Evolutionary conservation across 2,888 invertebrate genomes (phyloP).

Genomic region (Rhogogaster chlorosoma): DNA sequence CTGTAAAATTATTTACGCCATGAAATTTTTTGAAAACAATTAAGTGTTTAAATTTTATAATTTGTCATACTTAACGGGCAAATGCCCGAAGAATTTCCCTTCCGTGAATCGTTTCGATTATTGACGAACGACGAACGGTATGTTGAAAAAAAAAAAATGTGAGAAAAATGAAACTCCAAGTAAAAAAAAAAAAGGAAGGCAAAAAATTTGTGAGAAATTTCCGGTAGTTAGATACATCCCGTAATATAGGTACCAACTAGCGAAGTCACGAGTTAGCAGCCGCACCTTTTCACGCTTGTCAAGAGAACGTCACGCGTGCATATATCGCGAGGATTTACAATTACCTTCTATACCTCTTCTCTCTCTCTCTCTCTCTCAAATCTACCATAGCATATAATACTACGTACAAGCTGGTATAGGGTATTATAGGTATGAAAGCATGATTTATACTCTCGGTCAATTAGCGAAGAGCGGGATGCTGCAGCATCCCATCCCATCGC

Average conservation of each 20-base stretch:
- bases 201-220: background rate
- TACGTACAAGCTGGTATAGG: background rate
- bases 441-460: constrained; percentile 16
- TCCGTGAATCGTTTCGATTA: too few species aligned
- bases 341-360: background rate
- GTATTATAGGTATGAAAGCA: background rate
- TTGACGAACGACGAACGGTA: too few species aligned
- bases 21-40: background rate
- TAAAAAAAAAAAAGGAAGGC: background rate
- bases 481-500: background rate
- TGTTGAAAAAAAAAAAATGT: too few species aligned
- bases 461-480: background rate
- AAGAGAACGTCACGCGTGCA: background rate
- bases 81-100: too few species aligned
- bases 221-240: background rate
- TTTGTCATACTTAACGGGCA: background rate
- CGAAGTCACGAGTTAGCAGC: background rate
- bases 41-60: background rate
- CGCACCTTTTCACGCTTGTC: constrained; percentile 24
- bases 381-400: background rate
- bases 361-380: background rate
- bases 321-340: constrained; percentile 16
- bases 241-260: background rate
- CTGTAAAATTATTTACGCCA: background rate
- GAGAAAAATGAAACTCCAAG: too few species aligned